Conservation (phyloP, 1,140 invertebrate genomes). For the Drosophila sulfurigaster region DNA sequence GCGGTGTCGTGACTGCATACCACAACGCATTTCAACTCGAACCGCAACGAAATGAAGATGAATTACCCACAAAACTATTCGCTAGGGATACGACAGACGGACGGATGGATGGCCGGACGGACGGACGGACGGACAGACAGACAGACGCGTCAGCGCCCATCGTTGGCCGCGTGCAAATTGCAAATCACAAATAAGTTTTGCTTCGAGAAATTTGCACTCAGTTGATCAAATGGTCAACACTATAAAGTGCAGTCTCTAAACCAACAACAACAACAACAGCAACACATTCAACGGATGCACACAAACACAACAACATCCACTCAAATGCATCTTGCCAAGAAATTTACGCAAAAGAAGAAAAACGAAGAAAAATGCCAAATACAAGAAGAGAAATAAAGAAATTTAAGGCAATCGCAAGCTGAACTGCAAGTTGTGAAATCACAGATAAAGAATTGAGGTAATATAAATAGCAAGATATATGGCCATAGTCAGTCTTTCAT, state of each 20-base stretch:
- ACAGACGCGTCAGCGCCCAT: constrained; percentile 33
- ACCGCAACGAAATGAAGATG: constrained; percentile 84
- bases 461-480: constrained; percentile 68
- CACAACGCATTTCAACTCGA: constrained; percentile 81
- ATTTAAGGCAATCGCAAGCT: constrained; percentile 29
- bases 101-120: constrained; percentile 5
- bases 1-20: constrained; percentile 73
- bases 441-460: constrained; percentile 76
- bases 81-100: constrained; percentile 44
- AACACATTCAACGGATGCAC: constrained; percentile 47
- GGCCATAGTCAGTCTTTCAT: constrained; percentile 34
- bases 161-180: constrained; percentile 64
- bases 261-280: constrained; percentile 19
- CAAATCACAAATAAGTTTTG: constrained; percentile 80
- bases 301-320: constrained; percentile 55
- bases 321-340: constrained; percentile 77
- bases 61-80: constrained; percentile 77
- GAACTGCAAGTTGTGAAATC: constrained; percentile 71
- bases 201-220: constrained; percentile 76
- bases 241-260: constrained; percentile 59
- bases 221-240: constrained; percentile 73
- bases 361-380: constrained; percentile 4
- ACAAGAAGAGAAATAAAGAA: constrained; percentile 54
- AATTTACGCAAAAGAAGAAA: constrained; percentile 47
- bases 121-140: constrained; percentile 12